Evolutionary conservation across 2,888 invertebrate genomes (phyloP).

Genomic region (Diabrotica balteata): DNA sequence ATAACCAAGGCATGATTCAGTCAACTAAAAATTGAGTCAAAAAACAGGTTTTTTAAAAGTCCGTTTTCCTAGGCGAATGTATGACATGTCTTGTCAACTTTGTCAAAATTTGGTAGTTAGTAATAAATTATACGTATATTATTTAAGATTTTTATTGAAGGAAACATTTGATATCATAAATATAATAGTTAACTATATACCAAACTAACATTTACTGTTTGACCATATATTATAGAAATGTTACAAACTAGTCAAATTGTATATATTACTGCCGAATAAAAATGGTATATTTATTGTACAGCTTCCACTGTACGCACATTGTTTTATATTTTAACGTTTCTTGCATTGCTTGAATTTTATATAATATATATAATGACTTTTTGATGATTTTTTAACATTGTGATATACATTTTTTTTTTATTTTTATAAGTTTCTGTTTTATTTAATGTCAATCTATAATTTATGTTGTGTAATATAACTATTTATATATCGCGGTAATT

Average conservation of each 20-base stretch:
- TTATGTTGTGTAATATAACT: constrained; percentile 33
- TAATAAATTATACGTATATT: too few relatives aligned
- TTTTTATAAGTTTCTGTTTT: constrained; percentile 27
- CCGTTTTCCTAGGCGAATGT: too few relatives aligned
- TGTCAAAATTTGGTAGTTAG: too few relatives aligned
- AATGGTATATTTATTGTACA: constrained; percentile 46
- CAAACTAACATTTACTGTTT: constrained; percentile 37
- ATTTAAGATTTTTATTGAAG: too few relatives aligned
- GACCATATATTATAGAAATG: constrained; percentile 46
- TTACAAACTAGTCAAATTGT: constrained; percentile 52
- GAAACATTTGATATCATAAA: too few relatives aligned
- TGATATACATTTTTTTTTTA: constrained; percentile 37
- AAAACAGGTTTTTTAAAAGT: too few relatives aligned
- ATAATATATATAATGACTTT: constrained; percentile 22
- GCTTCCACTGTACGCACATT: constrained; percentile 47
- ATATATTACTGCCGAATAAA: constrained; percentile 37
- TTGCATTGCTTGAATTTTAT: constrained; percentile 32
- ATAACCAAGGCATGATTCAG: too few relatives aligned
- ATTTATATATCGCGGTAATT: constrained; percentile 36
- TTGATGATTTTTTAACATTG: constrained; percentile 38
- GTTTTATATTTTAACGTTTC: constrained; percentile 33
- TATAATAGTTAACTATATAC: constrained; percentile 22
- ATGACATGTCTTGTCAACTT: too few relatives aligned
- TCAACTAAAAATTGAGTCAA: too few relatives aligned
- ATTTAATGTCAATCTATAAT: constrained; percentile 30